Base-by-base conservation (phyloP, 2,113 vertebrate genomes). In the Lophius piscatorius region DNA sequence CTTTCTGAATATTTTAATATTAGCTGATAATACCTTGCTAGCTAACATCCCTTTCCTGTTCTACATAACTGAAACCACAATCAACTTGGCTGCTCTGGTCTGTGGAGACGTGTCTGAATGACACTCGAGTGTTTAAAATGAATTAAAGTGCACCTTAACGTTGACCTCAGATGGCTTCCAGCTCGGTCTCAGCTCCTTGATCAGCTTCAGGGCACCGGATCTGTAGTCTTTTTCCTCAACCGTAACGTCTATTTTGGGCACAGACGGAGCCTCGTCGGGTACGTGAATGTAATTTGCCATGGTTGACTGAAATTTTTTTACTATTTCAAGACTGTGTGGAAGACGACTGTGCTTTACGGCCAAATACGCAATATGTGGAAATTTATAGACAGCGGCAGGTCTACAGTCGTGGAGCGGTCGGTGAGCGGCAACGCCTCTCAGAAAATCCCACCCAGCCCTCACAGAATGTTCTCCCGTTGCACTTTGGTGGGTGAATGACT, bases 241-340 rank as follows among this genome's bases (percentile, higher is more conserved):
- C 8, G 88, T 90, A 63, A 92, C 89, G 2, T 91, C 84, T 81
- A 92, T 89, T 80, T 90, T 93, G 11, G 89, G 91, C 26, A 93
- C 91, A 1, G 56, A 61, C 0, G 91, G 91, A 29, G 91, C 91
- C 71, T 90, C 79, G 6, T 90, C 91, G 4, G 92, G 92, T 3
- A 93, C 90, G 8, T 93, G 92, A n/a, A 93, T 93, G 81, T 91
- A 93, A 65, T 90, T 88, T 1, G 91, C 92, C 92, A 93, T 93
- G 3, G 17, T 11, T 23, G 0, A 16, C 5, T 33, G 50, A 34
- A 46, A 23, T 45, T 63, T 24, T 24, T 16, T 0, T 13, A 4
- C 22, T 24, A 9, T 6, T 13, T 3, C 16, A 11, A 3, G 5
- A 11, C 18, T 61, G 9, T 21, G 16, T 3, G 2, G 1, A 10